Evolutionary conservation across 1,140 invertebrate species (phyloP).

Genomic region (Mya arenaria): DNA sequence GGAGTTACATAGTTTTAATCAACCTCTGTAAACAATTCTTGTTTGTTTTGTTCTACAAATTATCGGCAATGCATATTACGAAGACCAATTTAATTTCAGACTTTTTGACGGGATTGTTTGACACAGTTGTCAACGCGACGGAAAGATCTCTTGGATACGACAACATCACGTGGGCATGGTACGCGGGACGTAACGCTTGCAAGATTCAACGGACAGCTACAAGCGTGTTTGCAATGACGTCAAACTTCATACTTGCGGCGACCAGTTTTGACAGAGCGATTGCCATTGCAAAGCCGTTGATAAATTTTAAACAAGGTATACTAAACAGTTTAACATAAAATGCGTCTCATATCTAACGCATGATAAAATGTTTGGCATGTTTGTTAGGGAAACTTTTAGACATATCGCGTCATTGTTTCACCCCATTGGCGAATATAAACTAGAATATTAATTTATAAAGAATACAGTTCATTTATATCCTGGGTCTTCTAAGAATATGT

Average conservation of each 20-base stretch:
- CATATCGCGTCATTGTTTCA: background rate
- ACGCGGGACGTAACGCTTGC: background rate
- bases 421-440: background rate
- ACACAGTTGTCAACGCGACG: background rate
- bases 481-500: too few species aligned
- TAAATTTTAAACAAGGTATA: conserved; percentile 17
- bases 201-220: background rate
- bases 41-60: too few species aligned
- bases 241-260: conserved; percentile 18
- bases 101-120: background rate
- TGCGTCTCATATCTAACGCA: background rate
- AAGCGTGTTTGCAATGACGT: background rate
- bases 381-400: background rate
- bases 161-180: background rate
- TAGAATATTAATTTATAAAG: background rate
- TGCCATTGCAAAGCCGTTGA: conserved; percentile 13
- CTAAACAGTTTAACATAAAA: background rate
- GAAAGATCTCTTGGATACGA: background rate
- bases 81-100: conserved; percentile 16
- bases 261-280: conserved; percentile 27
- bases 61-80: too few species aligned
- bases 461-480: too few species aligned
- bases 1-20: too few species aligned
- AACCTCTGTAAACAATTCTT: too few species aligned
- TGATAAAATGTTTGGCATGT: background rate